Percentiles rank a stretch among this genome's conserved stretches.
Conservation (phyloP, 1,140 invertebrate species). For the Pseudomyrmex concolor region DNA sequence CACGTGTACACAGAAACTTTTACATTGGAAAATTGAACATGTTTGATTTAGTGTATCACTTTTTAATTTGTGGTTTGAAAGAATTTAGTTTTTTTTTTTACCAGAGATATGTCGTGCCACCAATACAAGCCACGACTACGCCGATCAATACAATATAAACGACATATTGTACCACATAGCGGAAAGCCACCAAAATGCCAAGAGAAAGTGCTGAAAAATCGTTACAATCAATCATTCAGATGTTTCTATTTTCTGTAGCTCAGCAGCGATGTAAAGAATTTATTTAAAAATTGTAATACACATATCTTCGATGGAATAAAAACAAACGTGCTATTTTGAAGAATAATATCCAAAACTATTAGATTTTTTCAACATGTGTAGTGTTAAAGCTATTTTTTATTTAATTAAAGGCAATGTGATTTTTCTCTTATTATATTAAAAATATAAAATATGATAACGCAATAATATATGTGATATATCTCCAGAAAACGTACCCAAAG, state of each 20-base stretch:
- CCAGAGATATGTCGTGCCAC: slow-evolving; percentile 89
- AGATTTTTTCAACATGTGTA: neutral
- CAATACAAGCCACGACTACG: slow-evolving; percentile 86
- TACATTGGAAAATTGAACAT: neutral
- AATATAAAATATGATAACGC: neutral
- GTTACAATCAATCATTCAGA: slow-evolving; percentile 40
- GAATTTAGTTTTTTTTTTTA: slow-evolving; percentile 77
- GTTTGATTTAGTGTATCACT: neutral
- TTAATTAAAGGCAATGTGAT: neutral
- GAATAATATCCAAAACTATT: neutral
- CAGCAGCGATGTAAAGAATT: slow-evolving; percentile 30
- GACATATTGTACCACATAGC: slow-evolving; percentile 87
- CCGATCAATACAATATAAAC: slow-evolving; percentile 89
- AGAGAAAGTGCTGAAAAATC: slow-evolving; percentile 86
- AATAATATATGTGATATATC: neutral
- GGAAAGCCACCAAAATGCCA: slow-evolving; percentile 87
- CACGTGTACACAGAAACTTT: neutral
- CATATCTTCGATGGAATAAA: neutral
- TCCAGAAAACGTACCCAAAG: slow-evolving; percentile 85
- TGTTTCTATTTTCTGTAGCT: neutral
- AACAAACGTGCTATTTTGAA: neutral
- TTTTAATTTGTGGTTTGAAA: slow-evolving; percentile 1
- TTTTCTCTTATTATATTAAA: too few relatives aligned
- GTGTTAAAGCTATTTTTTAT: neutral
- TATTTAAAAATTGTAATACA: slow-evolving; percentile 28